Percentiles rank a stretch among this genome's conserved stretches.
Conservation (phyloP, 2,797 vertebrate species). For the Danio albolineatus region DNA sequence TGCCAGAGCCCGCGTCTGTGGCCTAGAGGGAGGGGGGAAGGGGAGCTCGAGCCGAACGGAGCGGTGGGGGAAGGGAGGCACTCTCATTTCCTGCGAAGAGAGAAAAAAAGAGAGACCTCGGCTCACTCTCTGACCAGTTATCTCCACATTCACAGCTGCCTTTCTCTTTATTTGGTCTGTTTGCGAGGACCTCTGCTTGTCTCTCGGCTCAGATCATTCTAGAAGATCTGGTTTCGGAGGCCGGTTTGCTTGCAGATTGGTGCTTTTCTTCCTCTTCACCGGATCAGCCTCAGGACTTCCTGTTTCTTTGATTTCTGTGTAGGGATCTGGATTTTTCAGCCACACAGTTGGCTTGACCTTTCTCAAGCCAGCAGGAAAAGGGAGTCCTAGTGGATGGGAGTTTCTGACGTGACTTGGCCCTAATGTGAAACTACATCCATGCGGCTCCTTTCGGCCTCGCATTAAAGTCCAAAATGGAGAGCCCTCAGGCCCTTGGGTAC, state of each 20-base stretch:
- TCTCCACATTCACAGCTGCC: conserved; percentile 69
- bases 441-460: conserved; percentile 21
- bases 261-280: conserved; percentile 37
- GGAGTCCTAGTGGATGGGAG: conserved; percentile 47
- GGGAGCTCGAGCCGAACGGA: conserved; percentile 48
- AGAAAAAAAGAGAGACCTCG: conserved; percentile 64
- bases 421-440: conserved; percentile 48
- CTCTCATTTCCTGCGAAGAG: conserved; percentile 84
- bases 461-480: conserved; percentile 37
- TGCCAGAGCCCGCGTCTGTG: conserved; percentile 78
- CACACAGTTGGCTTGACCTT: conserved; percentile 43
- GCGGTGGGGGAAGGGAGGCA: conserved; percentile 76
- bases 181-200: conserved; percentile 45
- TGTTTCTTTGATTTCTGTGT: conserved; percentile 42
- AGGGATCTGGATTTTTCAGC: conserved; percentile 52
- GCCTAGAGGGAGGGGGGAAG: conserved; percentile 70
- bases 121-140: conserved; percentile 61
- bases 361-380: conserved; percentile 35
- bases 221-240: conserved; percentile 47
- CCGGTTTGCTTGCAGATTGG: conserved; percentile 37
- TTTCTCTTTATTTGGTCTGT: conserved; percentile 69
- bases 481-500: conserved; percentile 10
- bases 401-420: conserved; percentile 24
- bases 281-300: conserved; percentile 51
- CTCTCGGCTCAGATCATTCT: conserved; percentile 52